Evolutionary conservation across 2,888 invertebrate genomes (phyloP).

Genomic region (Acrocyrtus sp.): DNA sequence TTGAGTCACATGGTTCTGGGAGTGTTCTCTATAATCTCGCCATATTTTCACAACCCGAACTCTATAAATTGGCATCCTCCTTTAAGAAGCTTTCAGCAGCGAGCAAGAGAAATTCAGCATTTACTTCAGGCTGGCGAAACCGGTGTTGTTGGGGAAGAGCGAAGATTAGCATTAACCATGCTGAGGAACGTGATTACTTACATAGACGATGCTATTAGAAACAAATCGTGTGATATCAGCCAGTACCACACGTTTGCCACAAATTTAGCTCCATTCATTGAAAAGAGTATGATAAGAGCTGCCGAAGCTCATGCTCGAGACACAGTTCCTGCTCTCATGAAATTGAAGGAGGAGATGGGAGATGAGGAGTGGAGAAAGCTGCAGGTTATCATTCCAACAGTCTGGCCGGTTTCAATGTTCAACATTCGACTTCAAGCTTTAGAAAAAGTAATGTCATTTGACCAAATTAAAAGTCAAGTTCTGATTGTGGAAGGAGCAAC

Average conservation of each 20-base stretch:
- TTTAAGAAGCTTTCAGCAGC: neutral
- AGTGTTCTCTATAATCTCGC: slow-evolving; percentile 19
- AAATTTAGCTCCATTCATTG: slow-evolving; percentile 22
- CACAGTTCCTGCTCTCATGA: slow-evolving; percentile 26
- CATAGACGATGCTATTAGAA: neutral
- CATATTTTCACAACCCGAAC: slow-evolving; percentile 21
- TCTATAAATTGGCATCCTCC: slow-evolving; percentile 16
- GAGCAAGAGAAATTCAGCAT: neutral
- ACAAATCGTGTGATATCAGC: neutral
- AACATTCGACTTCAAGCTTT: slow-evolving; percentile 38
- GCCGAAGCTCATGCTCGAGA: slow-evolving; percentile 26
- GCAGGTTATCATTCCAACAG: slow-evolving; percentile 41
- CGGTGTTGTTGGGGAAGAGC: neutral
- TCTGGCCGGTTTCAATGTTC: slow-evolving; percentile 41
- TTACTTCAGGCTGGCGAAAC: neutral
- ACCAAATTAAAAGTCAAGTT: slow-evolving; percentile 23
- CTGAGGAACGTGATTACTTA: neutral
- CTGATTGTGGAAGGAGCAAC: slow-evolving; percentile 31
- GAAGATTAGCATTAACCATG: neutral
- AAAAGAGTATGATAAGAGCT: slow-evolving; percentile 25
- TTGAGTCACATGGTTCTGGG: slow-evolving; percentile 34
- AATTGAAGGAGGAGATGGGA: slow-evolving; percentile 28
- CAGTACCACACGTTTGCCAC: slow-evolving; percentile 3
- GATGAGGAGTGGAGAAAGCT: slow-evolving; percentile 18
- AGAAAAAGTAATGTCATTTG: slow-evolving; percentile 38